Percentiles rank a stretch among this genome's conserved stretches.
These are phyloP conservation scores for Trialeurodes vaporariorum DNA, from an alignment of 1,140 invertebrate species.

Conservation along the genomic window DNA sequence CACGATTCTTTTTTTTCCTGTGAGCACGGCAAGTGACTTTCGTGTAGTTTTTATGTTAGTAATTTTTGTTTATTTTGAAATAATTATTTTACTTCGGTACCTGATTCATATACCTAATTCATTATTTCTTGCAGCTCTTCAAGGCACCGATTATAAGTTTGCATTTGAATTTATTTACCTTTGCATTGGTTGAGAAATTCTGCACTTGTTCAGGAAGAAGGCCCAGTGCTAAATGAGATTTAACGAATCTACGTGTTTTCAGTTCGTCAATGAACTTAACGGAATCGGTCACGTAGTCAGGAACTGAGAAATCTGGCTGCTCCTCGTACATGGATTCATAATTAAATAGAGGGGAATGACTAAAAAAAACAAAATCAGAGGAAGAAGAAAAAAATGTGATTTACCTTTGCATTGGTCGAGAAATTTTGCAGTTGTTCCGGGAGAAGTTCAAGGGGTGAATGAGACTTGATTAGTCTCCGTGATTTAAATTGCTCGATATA, in stretches of 20 bases:
- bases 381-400: no score
- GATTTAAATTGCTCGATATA: constrained; percentile 49
- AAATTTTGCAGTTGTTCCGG: constrained; percentile 50
- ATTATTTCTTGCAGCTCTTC: no score
- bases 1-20: no score
- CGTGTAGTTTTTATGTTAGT: no score
- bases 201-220: constrained; percentile 40
- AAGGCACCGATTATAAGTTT: no score
- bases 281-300: constrained; percentile 34
- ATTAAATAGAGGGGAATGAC: not conserved
- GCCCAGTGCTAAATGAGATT: constrained; percentile 36
- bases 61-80: no score
- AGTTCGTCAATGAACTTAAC: constrained; percentile 32
- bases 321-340: constrained; percentile 10
- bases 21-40: no score
- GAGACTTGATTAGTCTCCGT: constrained; percentile 66
- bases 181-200: constrained; percentile 36
- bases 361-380: no score
- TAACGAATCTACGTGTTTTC: constrained; percentile 30
- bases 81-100: no score
- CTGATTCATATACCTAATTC: no score
- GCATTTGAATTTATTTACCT: no score
- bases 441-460: constrained; percentile 60
- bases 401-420: constrained; percentile 60
- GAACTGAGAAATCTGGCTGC: constrained; percentile 27